phyloP scores from a whole-genome alignment of 2,888 invertebrate species.

The Endomychus coccineus region DNA sequence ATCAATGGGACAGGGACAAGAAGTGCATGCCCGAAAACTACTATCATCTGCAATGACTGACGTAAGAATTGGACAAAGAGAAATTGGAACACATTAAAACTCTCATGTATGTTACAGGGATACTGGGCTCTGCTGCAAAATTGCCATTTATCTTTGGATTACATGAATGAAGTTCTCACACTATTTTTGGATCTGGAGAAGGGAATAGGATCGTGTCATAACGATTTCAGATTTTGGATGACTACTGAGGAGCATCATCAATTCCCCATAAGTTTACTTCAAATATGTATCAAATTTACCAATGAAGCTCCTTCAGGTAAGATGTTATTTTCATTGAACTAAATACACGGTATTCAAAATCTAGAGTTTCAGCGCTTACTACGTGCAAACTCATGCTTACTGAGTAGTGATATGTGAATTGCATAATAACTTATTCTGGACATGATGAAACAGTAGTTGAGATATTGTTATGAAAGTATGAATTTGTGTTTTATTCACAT shows the following conservation, averaged over 20 bases:
- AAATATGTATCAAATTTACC: slow-evolving; percentile 80
- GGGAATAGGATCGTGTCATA: slow-evolving; percentile 46
- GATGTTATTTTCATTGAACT: too few species aligned
- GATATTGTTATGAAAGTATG: too few species aligned
- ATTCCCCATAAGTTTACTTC: slow-evolving; percentile 78
- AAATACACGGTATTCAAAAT: too few species aligned
- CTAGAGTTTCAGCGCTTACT: too few species aligned
- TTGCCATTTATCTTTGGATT: slow-evolving; percentile 79
- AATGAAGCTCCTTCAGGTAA: slow-evolving; percentile 82
- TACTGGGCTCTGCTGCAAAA: slow-evolving; percentile 83
- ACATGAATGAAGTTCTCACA: slow-evolving; percentile 70
- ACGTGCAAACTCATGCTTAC: too few species aligned
- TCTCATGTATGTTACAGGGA: too few species aligned
- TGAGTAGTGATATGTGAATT: too few species aligned
- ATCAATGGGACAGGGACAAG: slow-evolving; percentile 85
- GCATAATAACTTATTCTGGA: too few species aligned
- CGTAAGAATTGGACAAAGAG: too few species aligned
- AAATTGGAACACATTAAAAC: too few species aligned
- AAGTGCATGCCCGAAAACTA: slow-evolving; percentile 70
- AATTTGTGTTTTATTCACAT: too few species aligned
- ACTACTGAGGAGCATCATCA: slow-evolving; percentile 73
- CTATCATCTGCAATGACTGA: slow-evolving; percentile 52
- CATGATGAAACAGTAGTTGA: too few species aligned
- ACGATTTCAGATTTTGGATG: slow-evolving; percentile 72
- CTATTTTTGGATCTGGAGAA: slow-evolving; percentile 56